Evolutionary conservation across 2,797 vertebrate genomes (phyloP).

Genomic region (Alca torda): DNA sequence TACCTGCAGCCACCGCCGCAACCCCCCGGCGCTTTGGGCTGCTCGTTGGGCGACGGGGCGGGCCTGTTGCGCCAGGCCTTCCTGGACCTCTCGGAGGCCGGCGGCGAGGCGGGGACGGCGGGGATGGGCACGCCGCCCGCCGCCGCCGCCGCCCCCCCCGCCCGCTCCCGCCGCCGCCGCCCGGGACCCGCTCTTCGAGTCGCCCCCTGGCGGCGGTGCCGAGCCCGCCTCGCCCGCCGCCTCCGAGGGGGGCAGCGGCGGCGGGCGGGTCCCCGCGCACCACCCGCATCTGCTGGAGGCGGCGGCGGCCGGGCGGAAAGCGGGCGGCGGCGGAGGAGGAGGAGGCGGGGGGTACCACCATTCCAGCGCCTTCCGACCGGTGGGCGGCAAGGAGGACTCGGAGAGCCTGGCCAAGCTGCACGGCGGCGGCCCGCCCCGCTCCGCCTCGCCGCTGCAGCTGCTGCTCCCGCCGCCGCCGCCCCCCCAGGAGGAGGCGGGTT

Average conservation of each 20-base stretch:
- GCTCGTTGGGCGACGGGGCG: slow-evolving; percentile 51
- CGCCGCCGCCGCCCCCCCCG: slow-evolving; percentile 39
- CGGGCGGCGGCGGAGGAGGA: background rate
- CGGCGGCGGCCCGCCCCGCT: slow-evolving; percentile 47
- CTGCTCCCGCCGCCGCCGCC: slow-evolving; percentile 17
- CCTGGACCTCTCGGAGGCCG: slow-evolving; percentile 85
- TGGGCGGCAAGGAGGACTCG: slow-evolving; percentile 86
- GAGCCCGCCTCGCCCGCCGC: background rate
- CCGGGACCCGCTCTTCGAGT: slow-evolving; percentile 49
- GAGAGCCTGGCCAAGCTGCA: slow-evolving; percentile 94
- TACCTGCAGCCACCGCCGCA: slow-evolving; percentile 92
- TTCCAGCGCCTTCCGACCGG: slow-evolving; percentile 91
- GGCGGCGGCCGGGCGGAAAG: slow-evolving; percentile 66
- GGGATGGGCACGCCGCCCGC: slow-evolving; percentile 44
- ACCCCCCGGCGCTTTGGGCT: slow-evolving; percentile 84
- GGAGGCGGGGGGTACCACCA: slow-evolving; percentile 81
- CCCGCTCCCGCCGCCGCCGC: slow-evolving; percentile 35
- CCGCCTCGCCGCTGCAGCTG: slow-evolving; percentile 44
- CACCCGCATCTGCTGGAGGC: slow-evolving; percentile 70
- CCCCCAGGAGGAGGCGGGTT: slow-evolving; percentile 47
- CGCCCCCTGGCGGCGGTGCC: slow-evolving; percentile 27
- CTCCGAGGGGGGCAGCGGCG: slow-evolving; percentile 13
- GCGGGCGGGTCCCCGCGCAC: slow-evolving; percentile 70
- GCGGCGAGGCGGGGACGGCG: slow-evolving; percentile 30
- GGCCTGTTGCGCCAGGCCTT: slow-evolving; percentile 85